phyloP scores from a whole-genome alignment of 1,140 invertebrate genomes.

The Zeugodacus cucurbitae region DNA sequence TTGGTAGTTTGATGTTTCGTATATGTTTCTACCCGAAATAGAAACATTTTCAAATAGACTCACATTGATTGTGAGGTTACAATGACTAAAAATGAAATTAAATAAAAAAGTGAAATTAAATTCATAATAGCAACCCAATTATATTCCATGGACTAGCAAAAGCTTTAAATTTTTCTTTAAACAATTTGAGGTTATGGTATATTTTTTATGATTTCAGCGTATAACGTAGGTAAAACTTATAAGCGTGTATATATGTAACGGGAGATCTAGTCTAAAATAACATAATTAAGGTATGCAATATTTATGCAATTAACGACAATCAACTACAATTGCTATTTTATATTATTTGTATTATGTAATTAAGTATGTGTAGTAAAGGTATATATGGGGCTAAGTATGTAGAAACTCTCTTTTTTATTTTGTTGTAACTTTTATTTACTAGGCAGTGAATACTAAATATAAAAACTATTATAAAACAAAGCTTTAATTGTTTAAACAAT shows the following conservation, averaged over 20 bases:
- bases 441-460: neutral
- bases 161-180: neutral
- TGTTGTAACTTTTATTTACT: neutral
- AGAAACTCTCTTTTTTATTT: neutral
- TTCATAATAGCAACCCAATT: neutral
- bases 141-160: neutral
- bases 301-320: slow-evolving; percentile 19
- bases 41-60: too few relatives aligned
- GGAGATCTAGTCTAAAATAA: neutral
- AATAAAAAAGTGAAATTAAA: neutral
- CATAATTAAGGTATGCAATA: neutral
- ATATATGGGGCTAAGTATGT: neutral
- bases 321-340: slow-evolving; percentile 4
- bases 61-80: too few relatives aligned
- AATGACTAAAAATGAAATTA: too few relatives aligned
- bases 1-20: too few relatives aligned
- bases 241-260: neutral
- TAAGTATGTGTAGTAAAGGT: neutral
- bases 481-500: neutral
- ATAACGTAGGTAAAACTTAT: slow-evolving; percentile 3
- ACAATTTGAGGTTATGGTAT: neutral
- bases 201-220: neutral
- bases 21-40: too few relatives aligned
- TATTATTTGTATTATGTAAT: neutral
- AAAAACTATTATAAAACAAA: neutral